phyloP scores from a whole-genome alignment of 2,113 vertebrate genomes.

The Periophthalmus modestus region DNA sequence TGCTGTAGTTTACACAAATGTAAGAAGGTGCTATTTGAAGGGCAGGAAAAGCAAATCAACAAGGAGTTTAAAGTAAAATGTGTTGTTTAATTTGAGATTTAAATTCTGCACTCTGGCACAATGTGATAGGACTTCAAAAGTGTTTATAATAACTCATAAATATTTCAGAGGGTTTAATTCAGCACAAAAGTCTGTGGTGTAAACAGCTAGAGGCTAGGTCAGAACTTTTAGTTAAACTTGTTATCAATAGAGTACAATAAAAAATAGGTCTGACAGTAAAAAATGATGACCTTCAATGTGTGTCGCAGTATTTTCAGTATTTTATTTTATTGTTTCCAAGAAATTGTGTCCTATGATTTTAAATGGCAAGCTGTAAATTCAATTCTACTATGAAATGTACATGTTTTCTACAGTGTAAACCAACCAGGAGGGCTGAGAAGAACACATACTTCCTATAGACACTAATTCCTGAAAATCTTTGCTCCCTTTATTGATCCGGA shows the following conservation, averaged over 20 bases:
- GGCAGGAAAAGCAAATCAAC: slow-evolving; percentile 20
- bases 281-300: no score
- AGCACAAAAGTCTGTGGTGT: background rate
- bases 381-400: background rate
- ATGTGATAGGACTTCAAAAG: background rate
- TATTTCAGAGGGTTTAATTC: background rate
- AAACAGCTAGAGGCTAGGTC: background rate
- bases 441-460: background rate
- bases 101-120: slow-evolving; percentile 1
- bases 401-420: background rate
- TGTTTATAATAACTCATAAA: background rate
- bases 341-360: background rate
- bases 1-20: background rate
- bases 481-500: background rate
- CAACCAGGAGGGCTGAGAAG: background rate
- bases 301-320: no score
- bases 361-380: background rate
- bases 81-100: slow-evolving; percentile 1
- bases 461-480: background rate
- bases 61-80: background rate
- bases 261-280: no score
- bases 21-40: slow-evolving; percentile 25
- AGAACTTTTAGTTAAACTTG: background rate
- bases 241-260: no score
- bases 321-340: background rate